Conservation (phyloP, 2,888 invertebrate genomes). For the Ligdia adustata region DNA sequence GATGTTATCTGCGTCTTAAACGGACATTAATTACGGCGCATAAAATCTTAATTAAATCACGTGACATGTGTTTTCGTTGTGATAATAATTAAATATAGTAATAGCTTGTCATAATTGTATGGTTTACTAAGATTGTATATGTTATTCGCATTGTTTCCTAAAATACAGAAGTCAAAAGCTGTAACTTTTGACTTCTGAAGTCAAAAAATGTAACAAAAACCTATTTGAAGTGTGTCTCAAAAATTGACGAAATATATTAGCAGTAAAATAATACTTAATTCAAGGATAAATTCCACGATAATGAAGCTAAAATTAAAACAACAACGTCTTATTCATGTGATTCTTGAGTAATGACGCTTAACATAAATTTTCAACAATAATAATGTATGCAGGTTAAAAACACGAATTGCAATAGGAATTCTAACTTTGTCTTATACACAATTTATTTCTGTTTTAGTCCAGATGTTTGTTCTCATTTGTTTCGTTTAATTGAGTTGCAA, state of each 20-base stretch:
- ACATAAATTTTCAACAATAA: neutral
- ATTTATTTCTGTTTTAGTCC: slow-evolving; percentile 25
- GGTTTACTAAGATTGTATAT: too few species aligned
- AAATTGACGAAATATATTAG: too few species aligned
- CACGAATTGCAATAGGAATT: neutral
- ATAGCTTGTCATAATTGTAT: too few species aligned
- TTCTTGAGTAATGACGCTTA: neutral
- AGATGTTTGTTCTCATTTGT: slow-evolving; percentile 33
- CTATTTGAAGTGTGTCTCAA: too few species aligned
- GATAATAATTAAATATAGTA: too few species aligned
- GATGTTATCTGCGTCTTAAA: slow-evolving; percentile 52
- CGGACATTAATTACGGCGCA: slow-evolving; percentile 58
- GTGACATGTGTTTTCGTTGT: slow-evolving; percentile 38
- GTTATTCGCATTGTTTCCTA: too few species aligned
- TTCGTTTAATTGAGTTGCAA: slow-evolving; percentile 41
- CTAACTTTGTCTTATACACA: slow-evolving; percentile 29
- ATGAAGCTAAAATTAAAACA: slow-evolving; percentile 8
- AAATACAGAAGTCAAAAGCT: too few species aligned
- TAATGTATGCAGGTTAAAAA: neutral
- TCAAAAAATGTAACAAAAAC: too few species aligned
- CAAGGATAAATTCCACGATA: slow-evolving; percentile 10
- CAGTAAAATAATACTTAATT: neutral
- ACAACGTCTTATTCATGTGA: slow-evolving; percentile 5
- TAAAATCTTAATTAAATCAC: slow-evolving; percentile 53
- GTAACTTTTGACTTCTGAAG: too few species aligned